A percentile compares a stretch with the other conserved stretches of the same genome.
Conservation (phyloP, 2,113 vertebrate species). For the Lamprotornis superbus region DNA sequence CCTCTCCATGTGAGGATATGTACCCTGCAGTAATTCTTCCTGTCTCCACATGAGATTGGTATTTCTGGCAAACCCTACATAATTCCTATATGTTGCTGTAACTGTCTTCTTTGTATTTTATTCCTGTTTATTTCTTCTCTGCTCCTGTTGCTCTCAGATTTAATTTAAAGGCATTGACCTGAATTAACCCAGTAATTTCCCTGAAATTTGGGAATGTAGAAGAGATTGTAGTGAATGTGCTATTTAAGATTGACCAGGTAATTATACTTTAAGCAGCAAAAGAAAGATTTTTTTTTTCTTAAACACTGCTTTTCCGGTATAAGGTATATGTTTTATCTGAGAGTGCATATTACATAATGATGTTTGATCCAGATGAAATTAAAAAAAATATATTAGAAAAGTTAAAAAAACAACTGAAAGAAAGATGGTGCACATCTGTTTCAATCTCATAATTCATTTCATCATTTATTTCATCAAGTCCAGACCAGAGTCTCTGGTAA, state of each 20-base stretch:
- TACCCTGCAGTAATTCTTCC: constrained; percentile 14
- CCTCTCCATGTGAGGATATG: neutral
- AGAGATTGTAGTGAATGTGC: neutral
- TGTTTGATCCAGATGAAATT: neutral
- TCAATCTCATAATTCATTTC: neutral
- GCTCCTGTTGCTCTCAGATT: neutral
- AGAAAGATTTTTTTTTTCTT: neutral
- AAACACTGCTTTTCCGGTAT: neutral
- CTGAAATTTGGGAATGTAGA: neutral
- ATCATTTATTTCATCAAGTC: neutral
- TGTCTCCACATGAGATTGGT: constrained; percentile 42
- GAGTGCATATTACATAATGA: neutral
- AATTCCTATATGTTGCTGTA: constrained; percentile 42
- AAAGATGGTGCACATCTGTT: neutral
- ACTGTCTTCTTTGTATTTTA: neutral
- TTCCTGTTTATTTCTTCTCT: neutral
- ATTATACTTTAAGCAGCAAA: neutral
- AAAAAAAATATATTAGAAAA: neutral
- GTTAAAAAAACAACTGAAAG: neutral
- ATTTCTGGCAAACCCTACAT: constrained; percentile 41
- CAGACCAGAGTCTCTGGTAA: neutral
- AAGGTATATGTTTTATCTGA: neutral
- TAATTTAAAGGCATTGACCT: constrained; percentile 7
- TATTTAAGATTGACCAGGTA: neutral
- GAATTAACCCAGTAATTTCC: constrained; percentile 10